Conservation (phyloP, 2,888 invertebrate genomes). For the Cetonia aurata region DNA sequence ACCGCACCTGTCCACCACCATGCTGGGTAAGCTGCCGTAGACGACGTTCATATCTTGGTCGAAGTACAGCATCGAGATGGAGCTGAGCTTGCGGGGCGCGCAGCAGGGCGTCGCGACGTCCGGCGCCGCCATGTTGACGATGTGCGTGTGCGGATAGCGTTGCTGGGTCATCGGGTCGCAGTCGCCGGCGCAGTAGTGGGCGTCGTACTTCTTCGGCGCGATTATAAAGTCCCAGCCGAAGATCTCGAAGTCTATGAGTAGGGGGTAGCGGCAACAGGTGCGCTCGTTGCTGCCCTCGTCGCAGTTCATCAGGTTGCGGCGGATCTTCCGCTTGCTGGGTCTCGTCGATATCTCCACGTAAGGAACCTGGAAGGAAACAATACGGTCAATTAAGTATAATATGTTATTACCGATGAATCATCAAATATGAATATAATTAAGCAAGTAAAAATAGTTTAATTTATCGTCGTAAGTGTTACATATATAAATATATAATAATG, state of each 20-base stretch:
- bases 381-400: slow-evolving; percentile 7
- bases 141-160: slow-evolving; percentile 89
- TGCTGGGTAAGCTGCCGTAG: slow-evolving; percentile 89
- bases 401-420: too few species aligned
- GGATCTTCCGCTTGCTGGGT: slow-evolving; percentile 74
- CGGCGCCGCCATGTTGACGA: slow-evolving; percentile 84
- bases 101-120: slow-evolving; percentile 91
- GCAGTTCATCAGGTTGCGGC: slow-evolving; percentile 87
- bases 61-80: slow-evolving; percentile 93
- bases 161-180: slow-evolving; percentile 91
- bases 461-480: too few species aligned
- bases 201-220: slow-evolving; percentile 94
- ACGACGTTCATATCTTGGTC: slow-evolving; percentile 90
- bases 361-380: slow-evolving; percentile 67
- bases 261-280: slow-evolving; percentile 93
- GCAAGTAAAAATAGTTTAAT: too few species aligned
- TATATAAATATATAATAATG: too few species aligned
- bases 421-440: too few species aligned
- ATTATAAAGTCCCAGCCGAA: slow-evolving; percentile 99
- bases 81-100: slow-evolving; percentile 88
- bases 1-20: slow-evolving; percentile 95
- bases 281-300: slow-evolving; percentile 81
- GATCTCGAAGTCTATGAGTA: slow-evolving; percentile 92
- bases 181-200: slow-evolving; percentile 96
- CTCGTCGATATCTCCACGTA: slow-evolving; percentile 72